These are phyloP conservation scores for Ooceraea biroi DNA, from an alignment of 1,140 invertebrate genomes.

Conservation along the genomic window DNA sequence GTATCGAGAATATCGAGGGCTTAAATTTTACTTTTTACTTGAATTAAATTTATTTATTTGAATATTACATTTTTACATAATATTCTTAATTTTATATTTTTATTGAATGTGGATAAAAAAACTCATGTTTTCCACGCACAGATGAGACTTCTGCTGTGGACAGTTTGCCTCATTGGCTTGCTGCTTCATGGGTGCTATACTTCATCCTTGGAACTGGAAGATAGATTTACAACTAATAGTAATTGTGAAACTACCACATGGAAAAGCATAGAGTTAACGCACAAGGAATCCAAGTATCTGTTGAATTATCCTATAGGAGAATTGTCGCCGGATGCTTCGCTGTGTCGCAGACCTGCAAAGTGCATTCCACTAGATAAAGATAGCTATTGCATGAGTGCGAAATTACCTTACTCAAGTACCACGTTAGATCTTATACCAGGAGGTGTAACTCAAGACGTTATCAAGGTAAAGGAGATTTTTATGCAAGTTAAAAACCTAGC, in stretches of 20 bases:
- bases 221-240: slow-evolving; percentile 70
- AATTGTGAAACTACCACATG: slow-evolving; percentile 77
- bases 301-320: slow-evolving; percentile 78
- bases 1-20: too few species aligned
- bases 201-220: slow-evolving; percentile 71
- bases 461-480: slow-evolving; percentile 83
- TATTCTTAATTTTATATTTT: too few species aligned
- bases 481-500: slow-evolving; percentile 20
- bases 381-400: slow-evolving; percentile 91
- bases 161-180: slow-evolving; percentile 52
- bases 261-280: slow-evolving; percentile 75
- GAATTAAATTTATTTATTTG: background rate
- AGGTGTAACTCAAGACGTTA: slow-evolving; percentile 89
- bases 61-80: too few species aligned
- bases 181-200: slow-evolving; percentile 47
- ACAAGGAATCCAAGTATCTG: slow-evolving; percentile 79
- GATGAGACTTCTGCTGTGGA: slow-evolving; percentile 70
- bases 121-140: slow-evolving; percentile 56
- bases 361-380: slow-evolving; percentile 89
- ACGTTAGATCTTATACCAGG: slow-evolving; percentile 91
- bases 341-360: slow-evolving; percentile 87
- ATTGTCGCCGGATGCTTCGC: slow-evolving; percentile 77
- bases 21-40: background rate
- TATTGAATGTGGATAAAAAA: background rate
- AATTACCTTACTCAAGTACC: slow-evolving; percentile 91